Evolutionary conservation across 2,888 invertebrate species (phyloP).

Genomic region (Priocnemis perturbator): DNA sequence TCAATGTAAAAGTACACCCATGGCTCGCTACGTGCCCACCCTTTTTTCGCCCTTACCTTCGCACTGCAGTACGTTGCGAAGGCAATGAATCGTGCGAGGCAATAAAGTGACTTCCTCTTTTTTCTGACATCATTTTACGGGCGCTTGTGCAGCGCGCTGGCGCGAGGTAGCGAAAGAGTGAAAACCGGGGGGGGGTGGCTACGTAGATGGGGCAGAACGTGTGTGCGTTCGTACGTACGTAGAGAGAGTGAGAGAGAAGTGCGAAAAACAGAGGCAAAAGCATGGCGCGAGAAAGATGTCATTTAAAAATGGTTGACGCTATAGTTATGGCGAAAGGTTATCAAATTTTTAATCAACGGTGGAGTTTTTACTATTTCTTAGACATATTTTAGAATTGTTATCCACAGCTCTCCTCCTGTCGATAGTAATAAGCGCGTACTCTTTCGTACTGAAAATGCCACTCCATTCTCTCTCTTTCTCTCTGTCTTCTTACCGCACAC

Average conservation of each 20-base stretch:
- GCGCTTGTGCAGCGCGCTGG: neutral
- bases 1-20: neutral
- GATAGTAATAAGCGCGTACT: no score
- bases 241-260: neutral
- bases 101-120: conserved; percentile 6
- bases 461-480: neutral
- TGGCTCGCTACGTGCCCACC: neutral
- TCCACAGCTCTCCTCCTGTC: no score
- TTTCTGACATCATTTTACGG: conserved; percentile 3
- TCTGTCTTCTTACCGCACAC: neutral
- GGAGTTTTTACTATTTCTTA: no score
- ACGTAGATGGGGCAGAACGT: no score
- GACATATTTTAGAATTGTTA: no score
- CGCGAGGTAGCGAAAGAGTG: neutral
- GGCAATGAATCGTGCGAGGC: conserved; percentile 3
- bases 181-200: no score
- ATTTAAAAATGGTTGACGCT: no score
- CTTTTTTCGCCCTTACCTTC: no score
- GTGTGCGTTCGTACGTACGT: neutral
- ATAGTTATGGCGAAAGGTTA: no score
- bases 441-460: neutral
- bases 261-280: neutral
- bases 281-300: neutral
- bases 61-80: neutral
- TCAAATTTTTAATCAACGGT: no score